phyloP scores from a whole-genome alignment of 2,888 invertebrate genomes.

The Ormyrus pomaceus region DNA sequence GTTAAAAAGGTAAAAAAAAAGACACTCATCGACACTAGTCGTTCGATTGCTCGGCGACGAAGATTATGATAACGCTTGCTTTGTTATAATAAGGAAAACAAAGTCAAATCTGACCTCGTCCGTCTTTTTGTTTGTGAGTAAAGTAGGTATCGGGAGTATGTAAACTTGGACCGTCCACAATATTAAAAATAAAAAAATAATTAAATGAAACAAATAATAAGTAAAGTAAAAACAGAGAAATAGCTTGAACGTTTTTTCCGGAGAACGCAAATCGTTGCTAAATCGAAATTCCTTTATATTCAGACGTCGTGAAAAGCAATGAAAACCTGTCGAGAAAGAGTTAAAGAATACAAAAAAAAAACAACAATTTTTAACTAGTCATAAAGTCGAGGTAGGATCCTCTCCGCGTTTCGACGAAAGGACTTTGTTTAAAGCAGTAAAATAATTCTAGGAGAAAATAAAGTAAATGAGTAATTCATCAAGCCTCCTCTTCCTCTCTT shows the following conservation, averaged over 20 bases:
- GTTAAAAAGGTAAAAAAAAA: slow-evolving; percentile 16
- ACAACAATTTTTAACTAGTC: slow-evolving; percentile 70
- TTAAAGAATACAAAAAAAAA: slow-evolving; percentile 51
- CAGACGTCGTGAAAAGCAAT: slow-evolving; percentile 43
- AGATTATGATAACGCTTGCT: slow-evolving; percentile 25
- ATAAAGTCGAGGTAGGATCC: slow-evolving; percentile 66
- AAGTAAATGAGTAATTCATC: slow-evolving; percentile 33
- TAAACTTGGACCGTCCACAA: slow-evolving; percentile 57
- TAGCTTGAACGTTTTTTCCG: slow-evolving; percentile 54
- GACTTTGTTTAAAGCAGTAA: slow-evolving; percentile 39
- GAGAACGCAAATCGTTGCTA: slow-evolving; percentile 31
- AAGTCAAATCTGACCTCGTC: slow-evolving; percentile 51
- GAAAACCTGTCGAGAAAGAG: slow-evolving; percentile 35
- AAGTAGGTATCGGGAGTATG: slow-evolving; percentile 44
- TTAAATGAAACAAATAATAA: slow-evolving; percentile 48
- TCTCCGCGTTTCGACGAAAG: slow-evolving; percentile 63
- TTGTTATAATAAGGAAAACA: slow-evolving; percentile 31
- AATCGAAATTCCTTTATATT: slow-evolving; percentile 42
- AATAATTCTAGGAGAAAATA: slow-evolving; percentile 31
- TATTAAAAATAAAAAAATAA: slow-evolving; percentile 45
- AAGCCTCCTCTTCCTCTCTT: slow-evolving; percentile 54
- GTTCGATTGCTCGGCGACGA: slow-evolving; percentile 40
- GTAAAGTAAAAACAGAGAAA: slow-evolving; percentile 37
- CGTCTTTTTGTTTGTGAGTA: slow-evolving; percentile 47
- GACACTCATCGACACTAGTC: slow-evolving; percentile 17